Evolutionary conservation across 2,797 vertebrate genomes (phyloP).

Genomic region (Oreortyx pictus): DNA sequence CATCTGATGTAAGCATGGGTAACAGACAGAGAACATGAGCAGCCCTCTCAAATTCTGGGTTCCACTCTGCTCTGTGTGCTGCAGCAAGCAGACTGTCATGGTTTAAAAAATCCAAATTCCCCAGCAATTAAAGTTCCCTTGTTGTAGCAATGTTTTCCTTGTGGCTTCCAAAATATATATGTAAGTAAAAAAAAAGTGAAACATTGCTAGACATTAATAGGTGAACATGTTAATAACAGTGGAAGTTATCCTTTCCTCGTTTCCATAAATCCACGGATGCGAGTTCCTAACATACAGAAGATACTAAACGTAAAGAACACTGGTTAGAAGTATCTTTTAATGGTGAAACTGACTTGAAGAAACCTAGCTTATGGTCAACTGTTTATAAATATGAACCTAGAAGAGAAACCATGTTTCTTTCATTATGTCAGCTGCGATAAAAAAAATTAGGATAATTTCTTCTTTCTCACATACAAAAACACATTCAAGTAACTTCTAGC

Average conservation of each 20-base stretch:
- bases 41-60: background rate
- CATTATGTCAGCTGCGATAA: background rate
- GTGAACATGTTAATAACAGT: background rate
- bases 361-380: background rate
- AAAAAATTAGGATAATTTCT: background rate
- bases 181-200: background rate
- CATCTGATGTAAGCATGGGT: background rate
- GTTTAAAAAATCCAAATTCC: background rate
- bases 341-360: background rate
- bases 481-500: background rate
- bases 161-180: background rate
- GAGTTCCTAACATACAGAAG: background rate
- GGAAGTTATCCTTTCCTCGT: background rate
- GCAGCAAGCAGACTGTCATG: background rate
- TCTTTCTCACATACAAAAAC: background rate
- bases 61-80: background rate
- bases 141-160: background rate
- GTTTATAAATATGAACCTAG: background rate
- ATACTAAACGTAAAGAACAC: background rate
- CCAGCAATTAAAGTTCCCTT: background rate
- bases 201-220: background rate
- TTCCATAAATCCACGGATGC: background rate
- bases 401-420: background rate
- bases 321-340: background rate
- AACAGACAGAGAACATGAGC: background rate